phyloP scores from a whole-genome alignment of 2,888 invertebrate species.

The Spisula subtruncata region DNA sequence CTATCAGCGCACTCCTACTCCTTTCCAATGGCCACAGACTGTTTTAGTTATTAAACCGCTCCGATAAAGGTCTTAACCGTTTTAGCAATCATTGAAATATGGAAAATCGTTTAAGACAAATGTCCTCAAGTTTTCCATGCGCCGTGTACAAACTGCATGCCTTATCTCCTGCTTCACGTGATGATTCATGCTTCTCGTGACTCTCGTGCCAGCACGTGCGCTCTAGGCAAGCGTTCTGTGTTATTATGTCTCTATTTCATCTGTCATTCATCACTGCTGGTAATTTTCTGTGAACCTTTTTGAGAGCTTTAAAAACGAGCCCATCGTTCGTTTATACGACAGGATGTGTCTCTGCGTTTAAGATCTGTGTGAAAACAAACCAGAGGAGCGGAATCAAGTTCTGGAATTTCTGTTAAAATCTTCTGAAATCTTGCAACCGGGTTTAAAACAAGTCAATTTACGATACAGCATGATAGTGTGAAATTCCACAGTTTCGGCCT shows the following conservation, averaged over 20 bases:
- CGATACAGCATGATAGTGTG: too few species aligned
- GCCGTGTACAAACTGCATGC: slow-evolving; percentile 28
- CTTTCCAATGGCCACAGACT: neutral
- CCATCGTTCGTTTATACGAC: neutral
- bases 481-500: too few species aligned
- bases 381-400: too few species aligned
- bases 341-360: neutral
- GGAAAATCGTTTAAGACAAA: slow-evolving; percentile 8
- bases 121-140: slow-evolving; percentile 11
- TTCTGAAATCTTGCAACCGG: too few species aligned
- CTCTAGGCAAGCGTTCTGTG: slow-evolving; percentile 40
- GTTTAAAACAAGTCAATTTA: too few species aligned
- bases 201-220: slow-evolving; percentile 46
- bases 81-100: neutral
- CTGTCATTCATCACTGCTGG: slow-evolving; percentile 47
- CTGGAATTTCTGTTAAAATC: too few species aligned
- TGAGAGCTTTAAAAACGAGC: neutral
- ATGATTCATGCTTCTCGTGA: slow-evolving; percentile 31
- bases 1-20: neutral
- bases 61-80: neutral
- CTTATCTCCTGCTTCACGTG: slow-evolving; percentile 39
- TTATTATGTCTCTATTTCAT: slow-evolving; percentile 41
- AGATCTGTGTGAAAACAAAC: neutral
- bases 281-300: neutral
- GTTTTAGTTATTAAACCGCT: neutral